Percentiles rank a stretch among this genome's conserved stretches.
Conservation (phyloP, 2,113 vertebrate genomes). For the Theristicus caerulescens region DNA sequence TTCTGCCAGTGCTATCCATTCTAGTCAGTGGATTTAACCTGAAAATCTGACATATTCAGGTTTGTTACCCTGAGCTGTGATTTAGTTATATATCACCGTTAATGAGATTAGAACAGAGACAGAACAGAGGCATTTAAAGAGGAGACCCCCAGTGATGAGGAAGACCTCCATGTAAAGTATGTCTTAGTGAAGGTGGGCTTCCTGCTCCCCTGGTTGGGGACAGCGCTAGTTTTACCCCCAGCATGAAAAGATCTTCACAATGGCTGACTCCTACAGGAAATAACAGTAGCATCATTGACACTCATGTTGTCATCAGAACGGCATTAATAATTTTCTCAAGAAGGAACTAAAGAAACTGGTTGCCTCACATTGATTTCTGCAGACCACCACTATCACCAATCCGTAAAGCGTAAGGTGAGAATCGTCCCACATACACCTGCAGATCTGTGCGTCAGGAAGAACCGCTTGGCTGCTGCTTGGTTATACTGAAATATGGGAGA, state of each 20-base stretch:
- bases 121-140: not conserved
- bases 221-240: not conserved
- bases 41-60: not conserved
- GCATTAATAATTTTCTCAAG: not conserved
- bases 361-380: not conserved
- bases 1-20: not conserved
- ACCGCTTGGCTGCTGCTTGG: not conserved
- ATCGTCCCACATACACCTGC: not conserved
- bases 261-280: not conserved
- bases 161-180: not conserved
- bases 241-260: not conserved
- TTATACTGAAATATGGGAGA: not conserved
- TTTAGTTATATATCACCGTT: not conserved
- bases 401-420: not conserved
- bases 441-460: not conserved
- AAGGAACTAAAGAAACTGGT: not conserved
- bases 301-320: rapidly evolving
- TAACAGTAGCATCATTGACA: not conserved
- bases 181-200: not conserved
- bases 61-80: not conserved
- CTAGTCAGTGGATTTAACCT: not conserved
- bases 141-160: not conserved
- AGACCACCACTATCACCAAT: not conserved
- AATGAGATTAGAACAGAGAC: not conserved
- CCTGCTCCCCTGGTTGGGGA: not conserved